Evolutionary conservation across 2,888 invertebrate species (phyloP), one percentile per base, ranked within the genome.

Genomic region (Loripinus fragilis): DNA sequence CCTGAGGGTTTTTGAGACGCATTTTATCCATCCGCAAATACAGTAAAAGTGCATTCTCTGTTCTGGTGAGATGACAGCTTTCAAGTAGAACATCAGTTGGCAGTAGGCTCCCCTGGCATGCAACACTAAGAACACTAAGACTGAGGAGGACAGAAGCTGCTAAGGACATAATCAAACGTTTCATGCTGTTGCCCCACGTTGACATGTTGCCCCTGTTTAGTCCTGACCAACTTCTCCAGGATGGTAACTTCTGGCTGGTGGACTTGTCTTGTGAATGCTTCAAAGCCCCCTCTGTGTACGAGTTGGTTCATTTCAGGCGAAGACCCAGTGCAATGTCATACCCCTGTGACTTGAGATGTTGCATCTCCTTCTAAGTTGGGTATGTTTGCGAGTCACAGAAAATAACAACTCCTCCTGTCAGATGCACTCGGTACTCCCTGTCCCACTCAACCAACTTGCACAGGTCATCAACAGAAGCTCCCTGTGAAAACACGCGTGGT

Each of bases 41-140:
- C 70, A 76, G 23, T 76, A 71, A 2, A 76, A 45, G n/a, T 76
- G 71, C 2, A 76, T 68, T 20, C 41, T 71, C 60, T 76, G 76
- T 2, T 23, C 35, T 5, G 45, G 76, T 17, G 67, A 33, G 2
- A n/a, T 25, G 41, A 25, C 45, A 7, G 48, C 52, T 35, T 69
- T 69, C 77, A 77, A 55, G n/a, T 77, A 50, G 30, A 76, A 60
- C 5, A 30, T 17, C 10, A 2, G 20, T n/a, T n/a, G 33, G 33
- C 33, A 33, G 10, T 33, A 33, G 33, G 60, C 33, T 33, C 60
- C n/a, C n/a, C n/a, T n/a, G n/a, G n/a, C n/a, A n/a, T n/a, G n/a
- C n/a, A n/a, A n/a, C n/a, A n/a, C n/a, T n/a, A 20, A 17, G n/a
- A 7, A n/a, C n/a, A n/a, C n/a, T n/a, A n/a, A n/a, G n/a, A n/a